Base-by-base conservation (phyloP, 2,888 invertebrate species). In the Embidobia sp. region DNA sequence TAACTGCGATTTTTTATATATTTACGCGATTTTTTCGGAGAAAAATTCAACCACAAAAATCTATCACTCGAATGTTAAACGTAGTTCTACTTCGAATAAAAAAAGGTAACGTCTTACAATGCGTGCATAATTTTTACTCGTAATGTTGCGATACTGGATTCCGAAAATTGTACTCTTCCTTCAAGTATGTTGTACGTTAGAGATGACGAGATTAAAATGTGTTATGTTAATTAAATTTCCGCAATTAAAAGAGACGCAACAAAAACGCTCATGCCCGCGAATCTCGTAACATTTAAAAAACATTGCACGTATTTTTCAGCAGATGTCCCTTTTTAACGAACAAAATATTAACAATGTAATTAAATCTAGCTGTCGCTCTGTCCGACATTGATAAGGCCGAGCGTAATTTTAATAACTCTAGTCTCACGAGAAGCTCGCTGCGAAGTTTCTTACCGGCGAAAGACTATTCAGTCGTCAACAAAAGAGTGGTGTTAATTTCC, bases 321-420 rank as follows among this genome's bases (percentile, higher is more conserved):
- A 5, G 22, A 15, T 33, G 7, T 42, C 10, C 22, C 35, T 44
- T 53, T 49, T 63, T 16, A 7, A 10, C 48, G 37, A 59, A 69
- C 57, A 59, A 69, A 69, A 69, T 69, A 59, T 59, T 57, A 59
- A 59, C 37, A 59, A 51, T 10, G 37, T 59, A 69, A 69, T 69
- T 69, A 70, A 70, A 59, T 42, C 49, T 51, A 51, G 59, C 51
- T 51, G 35, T 59, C 59, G 42, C 33, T 59, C 59, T 69, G 57
- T 26, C 29, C 29, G 44, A 31, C 44, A 70, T 51, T 59, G 42
- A 70, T 59, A 59, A 70, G 49, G 11, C 51, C 26, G 40, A 15
- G 44, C 29, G 37, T 26, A 51, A 59, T 59, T 70, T 59, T 51
- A 70, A 59, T 51, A 70, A 55, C 33, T 67, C 33, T 16, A 46